These are phyloP conservation scores for Austrolebias charrua DNA, from an alignment of 2,797 vertebrate species.

Conservation along the genomic window DNA sequence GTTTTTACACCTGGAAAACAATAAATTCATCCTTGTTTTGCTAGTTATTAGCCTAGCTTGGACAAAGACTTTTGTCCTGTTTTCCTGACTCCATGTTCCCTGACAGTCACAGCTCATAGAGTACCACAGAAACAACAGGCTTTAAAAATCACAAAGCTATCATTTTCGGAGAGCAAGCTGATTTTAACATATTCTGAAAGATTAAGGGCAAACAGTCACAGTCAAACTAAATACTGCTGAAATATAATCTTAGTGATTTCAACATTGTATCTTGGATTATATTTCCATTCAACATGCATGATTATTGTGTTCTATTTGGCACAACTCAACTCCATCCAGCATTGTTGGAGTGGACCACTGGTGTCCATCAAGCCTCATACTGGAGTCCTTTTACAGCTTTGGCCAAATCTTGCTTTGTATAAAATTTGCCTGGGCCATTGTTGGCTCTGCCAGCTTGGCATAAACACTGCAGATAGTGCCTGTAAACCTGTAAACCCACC, in stretches of 20 bases:
- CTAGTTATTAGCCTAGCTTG: too few relatives aligned
- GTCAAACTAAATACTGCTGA: neutral
- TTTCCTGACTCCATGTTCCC: too few relatives aligned
- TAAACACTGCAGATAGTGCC: conserved; percentile 35
- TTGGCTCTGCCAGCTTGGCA: conserved; percentile 43
- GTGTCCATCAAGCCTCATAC: conserved; percentile 25
- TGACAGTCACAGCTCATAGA: too few relatives aligned
- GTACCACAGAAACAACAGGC: too few relatives aligned
- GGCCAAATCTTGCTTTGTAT: conserved; percentile 63
- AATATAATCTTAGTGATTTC: conserved; percentile 11
- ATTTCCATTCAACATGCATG: neutral
- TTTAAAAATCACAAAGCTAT: too few relatives aligned
- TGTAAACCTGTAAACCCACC: conserved; percentile 34
- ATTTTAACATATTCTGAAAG: conserved; percentile 30
- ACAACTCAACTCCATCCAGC: conserved; percentile 3
- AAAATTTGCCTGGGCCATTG: conserved; percentile 41
- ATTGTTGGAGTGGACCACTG: conserved; percentile 19
- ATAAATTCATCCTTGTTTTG: too few relatives aligned
- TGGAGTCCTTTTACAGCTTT: conserved; percentile 41
- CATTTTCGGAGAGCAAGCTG: conserved; percentile 29
- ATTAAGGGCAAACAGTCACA: conserved; percentile 45
- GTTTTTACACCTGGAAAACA: too few relatives aligned
- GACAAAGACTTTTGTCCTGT: too few relatives aligned
- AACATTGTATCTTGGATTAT: neutral
- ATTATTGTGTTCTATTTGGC: neutral